Evolutionary conservation across 2,888 invertebrate genomes (phyloP), one percentile per base, ranked within the genome.

Genomic region (Achlya flavicornis): DNA sequence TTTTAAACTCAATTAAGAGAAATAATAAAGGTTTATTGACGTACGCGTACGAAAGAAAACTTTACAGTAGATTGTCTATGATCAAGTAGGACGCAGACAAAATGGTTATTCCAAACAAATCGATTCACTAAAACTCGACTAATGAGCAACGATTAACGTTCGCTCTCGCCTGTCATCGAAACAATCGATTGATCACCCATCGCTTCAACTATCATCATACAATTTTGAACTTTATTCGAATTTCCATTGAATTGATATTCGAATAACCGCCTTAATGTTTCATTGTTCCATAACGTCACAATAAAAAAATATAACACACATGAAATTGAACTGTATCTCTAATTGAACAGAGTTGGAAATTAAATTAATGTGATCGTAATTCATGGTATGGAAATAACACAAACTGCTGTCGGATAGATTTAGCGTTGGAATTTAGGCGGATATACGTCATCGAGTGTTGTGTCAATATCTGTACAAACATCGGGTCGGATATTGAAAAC

Each of bases 121-220:
- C 85, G 84, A 86, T 87, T 82, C 83, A 84, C 71, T 72, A 64
- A 64, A 69, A 66, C 68, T 83, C 80, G 82, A 85, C 88, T 91
- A 88, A 91, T 89, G 88, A 85, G 80, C 77, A 79, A 75, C 88
- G 83, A 89, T 91, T 89, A 90, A 83, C 84, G 87, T 78, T 71
- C 86, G 77, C 81, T 83, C 78, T 77, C 78, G 79, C 70, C 88
- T 90, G 91, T 91, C 91, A 90, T 86, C 90, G 79, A 65, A 64
- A 64, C 79, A 76, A 86, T 88, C 89, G 87, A 89, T 89, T 86
- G 83, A 87, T 88, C 71, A 67, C 65, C 63, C 57, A 58, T 38
- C 53, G 19, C 16, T 53, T 16, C 48, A 62, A 48, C 26, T 69
- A 72, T 68, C 66, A 60, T 61, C 60, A 64, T 33, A n/a, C 10